Evolutionary conservation across 2,113 vertebrate genomes (phyloP).

Genomic region (Cricetomys ansorgei): DNA sequence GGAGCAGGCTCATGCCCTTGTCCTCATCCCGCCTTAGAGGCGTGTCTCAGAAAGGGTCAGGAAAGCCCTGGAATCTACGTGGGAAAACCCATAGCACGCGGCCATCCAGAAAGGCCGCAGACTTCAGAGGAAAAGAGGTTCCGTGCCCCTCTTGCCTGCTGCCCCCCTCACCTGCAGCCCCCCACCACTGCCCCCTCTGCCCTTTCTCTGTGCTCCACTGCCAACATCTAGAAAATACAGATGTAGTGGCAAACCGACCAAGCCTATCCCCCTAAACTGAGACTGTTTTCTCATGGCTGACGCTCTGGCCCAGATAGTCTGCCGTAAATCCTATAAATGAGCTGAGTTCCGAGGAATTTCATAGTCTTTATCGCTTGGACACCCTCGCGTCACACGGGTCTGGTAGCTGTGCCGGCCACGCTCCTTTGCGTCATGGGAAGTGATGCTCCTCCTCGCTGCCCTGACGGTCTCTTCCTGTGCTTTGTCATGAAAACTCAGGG

Average conservation of each 20-base stretch:
- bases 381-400: not conserved
- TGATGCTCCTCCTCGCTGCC: not conserved
- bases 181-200: not conserved
- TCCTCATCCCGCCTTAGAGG: not conserved
- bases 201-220: not conserved
- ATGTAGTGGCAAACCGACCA: not conserved
- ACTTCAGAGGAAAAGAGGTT: not conserved
- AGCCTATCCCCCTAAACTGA: not conserved
- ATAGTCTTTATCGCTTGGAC: not conserved
- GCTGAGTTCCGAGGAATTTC: not conserved
- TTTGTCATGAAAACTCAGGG: not conserved
- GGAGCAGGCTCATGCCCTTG: fast-evolving
- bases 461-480: too few relatives aligned
- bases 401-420: not conserved
- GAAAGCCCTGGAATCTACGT: not conserved
- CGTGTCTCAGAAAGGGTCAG: not conserved
- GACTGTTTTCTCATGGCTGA: not conserved
- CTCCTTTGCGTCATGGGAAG: fast-evolving
- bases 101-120: not conserved
- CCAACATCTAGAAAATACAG: not conserved
- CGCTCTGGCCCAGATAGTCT: not conserved
- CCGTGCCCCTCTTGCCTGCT: not conserved
- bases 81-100: not conserved
- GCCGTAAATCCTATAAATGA: not conserved
- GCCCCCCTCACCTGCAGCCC: too few relatives aligned